Base-by-base conservation (phyloP, 2,888 invertebrate species). In the Diplolepis rosae region DNA sequence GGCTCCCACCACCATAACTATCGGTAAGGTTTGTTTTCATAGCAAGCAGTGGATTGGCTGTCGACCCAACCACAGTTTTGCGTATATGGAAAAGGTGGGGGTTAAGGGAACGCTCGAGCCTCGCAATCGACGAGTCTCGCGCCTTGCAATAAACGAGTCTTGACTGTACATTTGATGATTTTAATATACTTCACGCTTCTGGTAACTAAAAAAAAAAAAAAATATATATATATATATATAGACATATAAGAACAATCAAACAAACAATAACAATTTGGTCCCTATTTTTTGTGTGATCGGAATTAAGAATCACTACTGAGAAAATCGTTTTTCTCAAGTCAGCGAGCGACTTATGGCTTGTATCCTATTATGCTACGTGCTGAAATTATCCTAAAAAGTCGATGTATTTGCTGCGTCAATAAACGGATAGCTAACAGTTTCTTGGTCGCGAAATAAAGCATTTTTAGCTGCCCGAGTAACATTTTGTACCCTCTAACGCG, bases 221-320 rank as follows among this genome's bases (percentile, higher is more conserved):
- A 3, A 48, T 1, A 48, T 50, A 50, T 50, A 50, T 48, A 4
- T 48, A 48, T 48, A 48, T 56, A 56, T 61, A 61, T 61, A 39
- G 61, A 61, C 39, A 61, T 61, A 61, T 39, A 61, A 39, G 61
- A 61, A 61, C 61, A 61, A 61, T 61, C 61, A 61, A 61, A 61
- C 61, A 61, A 61, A 61, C 61, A 61, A 61, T 61, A 61, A 61
- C 61, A 61, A 61, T 61, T 61, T 61, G 61, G 61, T 61, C 61
- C 61, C 61, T 61, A 61, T 61, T 61, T 61, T 39, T 61, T 39
- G 24, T 61, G 35, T 61, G 39, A 61, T 61, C 61, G 61, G 39
- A 61, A 61, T 61, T 61, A 61, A 56, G 22, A 35, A 56, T 61
- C 61, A 24, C 61, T 61, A 24, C 24, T 39, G 61, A 61, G 61